Percentiles rank a stretch among this genome's conserved stretches.
These are phyloP conservation scores for Ligdia adustata DNA, from an alignment of 2,888 invertebrate species.

Conservation along the genomic window DNA sequence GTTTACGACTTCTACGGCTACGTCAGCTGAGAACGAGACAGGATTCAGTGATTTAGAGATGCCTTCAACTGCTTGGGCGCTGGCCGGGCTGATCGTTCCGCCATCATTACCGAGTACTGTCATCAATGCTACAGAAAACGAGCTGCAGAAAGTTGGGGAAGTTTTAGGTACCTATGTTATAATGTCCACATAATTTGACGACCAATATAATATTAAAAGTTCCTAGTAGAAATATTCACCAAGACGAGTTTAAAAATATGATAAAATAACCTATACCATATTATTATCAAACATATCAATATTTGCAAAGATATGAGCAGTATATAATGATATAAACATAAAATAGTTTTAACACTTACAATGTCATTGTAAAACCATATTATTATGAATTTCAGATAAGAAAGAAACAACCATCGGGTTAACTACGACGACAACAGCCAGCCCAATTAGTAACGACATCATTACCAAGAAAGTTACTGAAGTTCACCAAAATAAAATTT, in stretches of 20 bases:
- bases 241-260: too few relatives aligned
- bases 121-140: constrained; percentile 68
- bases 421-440: constrained; percentile 48
- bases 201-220: too few relatives aligned
- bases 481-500: constrained; percentile 60
- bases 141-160: constrained; percentile 74
- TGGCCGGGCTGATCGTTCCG: constrained; percentile 74
- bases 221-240: too few relatives aligned
- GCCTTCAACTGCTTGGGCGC: constrained; percentile 80
- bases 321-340: too few relatives aligned
- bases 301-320: too few relatives aligned
- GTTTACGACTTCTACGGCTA: constrained; percentile 59
- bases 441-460: constrained; percentile 57
- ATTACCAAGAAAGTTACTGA: constrained; percentile 60
- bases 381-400: constrained; percentile 61
- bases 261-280: too few relatives aligned
- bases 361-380: background rate
- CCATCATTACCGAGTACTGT: constrained; percentile 53
- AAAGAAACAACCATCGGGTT: constrained; percentile 51
- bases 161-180: constrained; percentile 60
- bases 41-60: constrained; percentile 67
- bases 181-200: too few relatives aligned
- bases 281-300: too few relatives aligned
- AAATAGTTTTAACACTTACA: too few relatives aligned
- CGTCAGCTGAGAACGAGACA: constrained; percentile 54